Evolutionary conservation across 2,888 invertebrate genomes (phyloP).

Genomic region (Orgyia antiqua): DNA sequence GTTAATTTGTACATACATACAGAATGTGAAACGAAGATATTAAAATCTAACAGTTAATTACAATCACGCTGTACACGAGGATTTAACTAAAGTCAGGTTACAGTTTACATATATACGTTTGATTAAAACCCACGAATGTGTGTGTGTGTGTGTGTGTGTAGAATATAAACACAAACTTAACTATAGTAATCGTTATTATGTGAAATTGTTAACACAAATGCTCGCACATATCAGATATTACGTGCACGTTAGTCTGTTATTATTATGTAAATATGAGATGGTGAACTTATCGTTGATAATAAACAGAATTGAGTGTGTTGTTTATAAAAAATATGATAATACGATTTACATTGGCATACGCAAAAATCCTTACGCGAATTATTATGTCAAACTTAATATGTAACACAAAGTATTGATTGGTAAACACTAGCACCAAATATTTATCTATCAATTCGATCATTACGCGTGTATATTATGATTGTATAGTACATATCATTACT

Average conservation of each 20-base stretch:
- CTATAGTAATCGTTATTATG: slow-evolving; percentile 15
- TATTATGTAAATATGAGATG: slow-evolving; percentile 26
- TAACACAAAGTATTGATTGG: no score
- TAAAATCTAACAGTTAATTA: slow-evolving; percentile 15
- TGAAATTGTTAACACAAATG: slow-evolving; percentile 12
- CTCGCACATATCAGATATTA: no score
- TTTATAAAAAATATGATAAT: no score
- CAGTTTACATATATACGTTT: slow-evolving; percentile 24
- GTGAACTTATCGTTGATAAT: slow-evolving; percentile 26
- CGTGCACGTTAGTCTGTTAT: slow-evolving; percentile 14
- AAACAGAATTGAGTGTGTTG: no score
- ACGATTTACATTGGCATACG: no score
- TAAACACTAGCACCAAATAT: no score
- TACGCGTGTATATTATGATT: no score
- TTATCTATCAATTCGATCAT: no score
- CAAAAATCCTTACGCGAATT: no score
- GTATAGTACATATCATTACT: slow-evolving; percentile 57
- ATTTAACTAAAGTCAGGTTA: slow-evolving; percentile 17
- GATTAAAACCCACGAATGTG: slow-evolving; percentile 18
- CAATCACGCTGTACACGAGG: slow-evolving; percentile 3
- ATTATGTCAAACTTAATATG: no score
- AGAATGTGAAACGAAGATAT: slow-evolving; percentile 3
- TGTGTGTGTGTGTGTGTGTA: slow-evolving; percentile 16
- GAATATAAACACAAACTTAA: slow-evolving; percentile 21
- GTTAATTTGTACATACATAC: slow-evolving; percentile 14